Conservation (phyloP, 2,113 vertebrate species). For the Ardeotis arabs region DNA sequence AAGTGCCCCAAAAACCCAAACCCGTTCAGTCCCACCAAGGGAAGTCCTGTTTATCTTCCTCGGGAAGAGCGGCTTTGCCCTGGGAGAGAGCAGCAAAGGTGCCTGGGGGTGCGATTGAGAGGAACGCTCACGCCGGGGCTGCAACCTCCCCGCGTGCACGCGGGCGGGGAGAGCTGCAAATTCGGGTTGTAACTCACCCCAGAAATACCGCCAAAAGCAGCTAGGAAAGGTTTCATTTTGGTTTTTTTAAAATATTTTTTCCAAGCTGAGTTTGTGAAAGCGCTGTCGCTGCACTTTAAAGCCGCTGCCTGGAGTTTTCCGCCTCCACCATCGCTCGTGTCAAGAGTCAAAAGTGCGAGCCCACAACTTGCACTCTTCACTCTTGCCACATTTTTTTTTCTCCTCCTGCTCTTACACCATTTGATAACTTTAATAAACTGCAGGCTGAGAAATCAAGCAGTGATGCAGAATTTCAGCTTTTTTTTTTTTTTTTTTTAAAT, state of each 20-base stretch:
- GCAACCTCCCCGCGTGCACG: rapidly evolving
- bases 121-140: rapidly evolving
- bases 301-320: no score
- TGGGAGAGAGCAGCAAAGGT: not conserved
- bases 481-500: no score
- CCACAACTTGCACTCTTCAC: no score
- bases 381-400: not conserved
- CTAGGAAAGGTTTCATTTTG: not conserved
- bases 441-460: no score
- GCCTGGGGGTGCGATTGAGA: rapidly evolving
- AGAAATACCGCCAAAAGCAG: not conserved
- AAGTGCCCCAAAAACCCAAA: no score
- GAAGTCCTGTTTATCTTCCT: not conserved
- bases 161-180: not conserved
- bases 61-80: rapidly evolving
- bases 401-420: not conserved
- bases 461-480: not conserved
- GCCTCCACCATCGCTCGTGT: no score
- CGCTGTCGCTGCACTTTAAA: no score
- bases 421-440: not conserved
- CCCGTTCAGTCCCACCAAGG: rapidly evolving
- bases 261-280: no score
- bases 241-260: no score
- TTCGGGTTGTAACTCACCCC: no score
- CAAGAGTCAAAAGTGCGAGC: not conserved